Evolutionary conservation across 2,888 invertebrate genomes (phyloP).

Genomic region (Thymelicus lineola): DNA sequence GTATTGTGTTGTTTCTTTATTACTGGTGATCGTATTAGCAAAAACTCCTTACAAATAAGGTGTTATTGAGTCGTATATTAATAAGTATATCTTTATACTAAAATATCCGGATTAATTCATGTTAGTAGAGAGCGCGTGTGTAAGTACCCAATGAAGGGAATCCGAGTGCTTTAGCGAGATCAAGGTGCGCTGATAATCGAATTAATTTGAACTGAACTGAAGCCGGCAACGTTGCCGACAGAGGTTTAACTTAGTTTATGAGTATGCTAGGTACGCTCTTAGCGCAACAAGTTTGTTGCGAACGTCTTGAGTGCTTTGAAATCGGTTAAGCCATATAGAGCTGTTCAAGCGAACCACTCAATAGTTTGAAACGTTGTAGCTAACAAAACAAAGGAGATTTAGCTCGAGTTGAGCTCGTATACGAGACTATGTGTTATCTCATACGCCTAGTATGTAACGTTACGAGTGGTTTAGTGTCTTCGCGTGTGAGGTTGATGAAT

Average conservation of each 20-base stretch:
- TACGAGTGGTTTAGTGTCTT: constrained; percentile 1
- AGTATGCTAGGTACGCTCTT: constrained; percentile 77
- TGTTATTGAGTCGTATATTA: not conserved
- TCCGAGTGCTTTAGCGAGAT: constrained; percentile 71
- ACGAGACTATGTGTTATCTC: constrained; percentile 23
- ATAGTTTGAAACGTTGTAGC: constrained; percentile 56
- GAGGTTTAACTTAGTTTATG: constrained; percentile 82
- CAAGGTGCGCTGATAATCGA: constrained; percentile 82
- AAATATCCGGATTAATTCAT: not conserved
- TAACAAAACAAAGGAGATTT: constrained; percentile 42
- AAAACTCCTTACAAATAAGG: not conserved
- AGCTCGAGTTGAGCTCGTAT: constrained; percentile 18
- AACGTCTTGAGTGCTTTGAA: constrained; percentile 80
- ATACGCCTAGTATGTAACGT: constrained; percentile 5
- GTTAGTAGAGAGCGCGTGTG: constrained; percentile 48
- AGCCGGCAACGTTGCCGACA: constrained; percentile 74
- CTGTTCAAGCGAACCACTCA: constrained; percentile 55
- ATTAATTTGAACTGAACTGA: constrained; percentile 78
- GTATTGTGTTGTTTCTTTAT: constrained; percentile 41
- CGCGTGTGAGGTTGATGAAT: constrained; percentile 20
- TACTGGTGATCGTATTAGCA: not conserved
- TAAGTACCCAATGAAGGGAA: constrained; percentile 76
- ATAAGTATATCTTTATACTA: not conserved
- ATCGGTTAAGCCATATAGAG: constrained; percentile 71
- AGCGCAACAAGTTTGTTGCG: constrained; percentile 81